Conservation (phyloP, 2,888 invertebrate species). For the Tuta absoluta region DNA sequence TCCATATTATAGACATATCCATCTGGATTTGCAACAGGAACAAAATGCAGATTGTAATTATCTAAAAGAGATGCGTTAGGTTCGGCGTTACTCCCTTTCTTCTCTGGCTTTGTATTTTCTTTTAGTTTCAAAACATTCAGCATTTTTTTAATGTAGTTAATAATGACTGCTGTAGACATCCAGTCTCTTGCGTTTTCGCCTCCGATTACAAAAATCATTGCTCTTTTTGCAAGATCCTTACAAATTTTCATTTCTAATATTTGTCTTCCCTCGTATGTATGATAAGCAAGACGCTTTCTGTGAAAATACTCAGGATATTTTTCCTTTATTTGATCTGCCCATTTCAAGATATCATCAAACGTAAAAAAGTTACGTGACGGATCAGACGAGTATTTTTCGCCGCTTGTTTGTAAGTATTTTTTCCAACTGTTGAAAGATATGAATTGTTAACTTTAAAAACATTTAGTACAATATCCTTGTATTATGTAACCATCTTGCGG, state of each 20-base stretch:
- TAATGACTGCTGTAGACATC: slow-evolving; percentile 4
- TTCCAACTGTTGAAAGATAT: slow-evolving; percentile 3
- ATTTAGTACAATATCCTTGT: not conserved
- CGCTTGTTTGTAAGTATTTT: not conserved
- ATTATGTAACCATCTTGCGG: too few species aligned
- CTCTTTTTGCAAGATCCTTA: not conserved
- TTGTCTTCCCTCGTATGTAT: not conserved
- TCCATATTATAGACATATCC: slow-evolving; percentile 13
- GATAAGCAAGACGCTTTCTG: not conserved
- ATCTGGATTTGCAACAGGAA: slow-evolving; percentile 14
- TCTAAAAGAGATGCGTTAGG: not conserved
- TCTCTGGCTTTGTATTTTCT: not conserved
- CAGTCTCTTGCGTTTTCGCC: slow-evolving; percentile 10
- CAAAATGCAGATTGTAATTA: slow-evolving; percentile 1
- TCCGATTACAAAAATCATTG: not conserved
- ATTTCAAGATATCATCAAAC: not conserved
- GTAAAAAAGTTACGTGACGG: slow-evolving; percentile 9
- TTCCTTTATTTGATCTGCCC: not conserved
- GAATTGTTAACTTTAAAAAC: not conserved
- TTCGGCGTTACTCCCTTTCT: not conserved
- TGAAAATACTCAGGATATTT: not conserved
- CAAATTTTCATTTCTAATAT: not conserved
- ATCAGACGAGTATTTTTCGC: not conserved
- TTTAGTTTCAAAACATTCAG: not conserved
- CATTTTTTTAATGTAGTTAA: not conserved